phyloP scores from a whole-genome alignment of 1,140 invertebrate genomes.

The Meteorus sp. region DNA sequence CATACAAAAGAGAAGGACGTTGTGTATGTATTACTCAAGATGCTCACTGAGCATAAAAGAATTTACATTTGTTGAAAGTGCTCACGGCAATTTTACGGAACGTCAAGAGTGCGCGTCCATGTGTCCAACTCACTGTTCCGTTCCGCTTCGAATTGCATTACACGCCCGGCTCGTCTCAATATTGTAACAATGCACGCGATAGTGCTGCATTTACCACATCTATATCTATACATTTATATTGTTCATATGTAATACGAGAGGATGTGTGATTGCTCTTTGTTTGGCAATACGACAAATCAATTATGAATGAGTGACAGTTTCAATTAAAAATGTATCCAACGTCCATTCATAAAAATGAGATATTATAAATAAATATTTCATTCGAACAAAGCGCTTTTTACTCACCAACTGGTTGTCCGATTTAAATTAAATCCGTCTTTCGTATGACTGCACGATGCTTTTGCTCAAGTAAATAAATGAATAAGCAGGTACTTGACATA shows the following conservation, averaged over 20 bases:
- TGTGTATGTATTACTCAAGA: neutral
- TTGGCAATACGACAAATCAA: too few relatives aligned
- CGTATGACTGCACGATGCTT: too few relatives aligned
- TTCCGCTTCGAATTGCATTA: constrained; percentile 21
- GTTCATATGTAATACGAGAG: neutral
- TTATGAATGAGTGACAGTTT: too few relatives aligned
- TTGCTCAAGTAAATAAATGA: too few relatives aligned
- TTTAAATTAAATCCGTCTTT: too few relatives aligned
- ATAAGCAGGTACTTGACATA: too few relatives aligned
- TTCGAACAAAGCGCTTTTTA: too few relatives aligned
- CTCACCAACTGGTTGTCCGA: too few relatives aligned
- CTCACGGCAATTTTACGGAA: constrained; percentile 15
- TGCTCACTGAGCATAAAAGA: constrained; percentile 8
- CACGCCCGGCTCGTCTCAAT: constrained; percentile 10
- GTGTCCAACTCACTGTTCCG: constrained; percentile 17
- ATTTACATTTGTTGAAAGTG: constrained; percentile 10
- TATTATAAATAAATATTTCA: too few relatives aligned
- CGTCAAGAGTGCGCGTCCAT: constrained; percentile 11
- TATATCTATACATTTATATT: neutral
- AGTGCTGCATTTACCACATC: neutral
- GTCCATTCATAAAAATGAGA: too few relatives aligned
- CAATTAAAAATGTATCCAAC: too few relatives aligned
- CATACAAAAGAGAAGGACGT: neutral
- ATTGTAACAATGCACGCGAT: constrained; percentile 22
- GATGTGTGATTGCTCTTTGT: too few relatives aligned